These are phyloP conservation scores for Pseudopleuronectes americanus DNA, from an alignment of 2,797 vertebrate genomes.

Conservation along the genomic window DNA sequence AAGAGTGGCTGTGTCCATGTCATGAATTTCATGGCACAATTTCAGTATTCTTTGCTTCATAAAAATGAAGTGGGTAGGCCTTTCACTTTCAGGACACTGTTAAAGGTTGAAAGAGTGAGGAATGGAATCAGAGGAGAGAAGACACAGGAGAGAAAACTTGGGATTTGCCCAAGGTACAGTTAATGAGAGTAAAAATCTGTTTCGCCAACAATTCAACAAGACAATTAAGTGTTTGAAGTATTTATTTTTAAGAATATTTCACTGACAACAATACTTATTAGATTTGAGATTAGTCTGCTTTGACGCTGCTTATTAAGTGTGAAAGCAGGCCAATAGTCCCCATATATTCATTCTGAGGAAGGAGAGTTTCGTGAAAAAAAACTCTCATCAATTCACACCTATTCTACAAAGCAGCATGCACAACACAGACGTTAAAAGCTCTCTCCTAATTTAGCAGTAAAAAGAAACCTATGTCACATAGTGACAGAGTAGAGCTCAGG, in stretches of 20 bases:
- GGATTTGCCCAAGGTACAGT: background rate
- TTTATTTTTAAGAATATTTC: background rate
- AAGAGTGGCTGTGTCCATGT: constrained; percentile 22
- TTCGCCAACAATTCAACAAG: background rate
- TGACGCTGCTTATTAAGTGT: background rate
- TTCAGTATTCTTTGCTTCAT: constrained; percentile 20
- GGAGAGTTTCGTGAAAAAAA: background rate
- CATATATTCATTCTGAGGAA: background rate
- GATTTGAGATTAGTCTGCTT: background rate
- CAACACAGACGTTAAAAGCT: background rate
- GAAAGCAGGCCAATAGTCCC: background rate
- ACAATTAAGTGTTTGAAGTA: background rate
- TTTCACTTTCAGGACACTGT: constrained; percentile 1
- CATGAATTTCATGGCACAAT: constrained; percentile 33
- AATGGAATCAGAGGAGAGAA: background rate
- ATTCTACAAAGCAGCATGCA: background rate
- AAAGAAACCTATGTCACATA: constrained; percentile 24
- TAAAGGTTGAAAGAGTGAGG: constrained; percentile 8
- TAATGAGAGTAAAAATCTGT: background rate
- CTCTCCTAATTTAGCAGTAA: constrained; percentile 24
- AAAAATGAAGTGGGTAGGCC: constrained; percentile 18
- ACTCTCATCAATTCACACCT: background rate
- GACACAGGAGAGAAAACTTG: background rate
- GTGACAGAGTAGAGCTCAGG: constrained; percentile 12
- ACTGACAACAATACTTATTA: too few relatives aligned